These are phyloP conservation scores for Geopemphigus sp. DNA, from an alignment of 1,140 invertebrate species.

Conservation along the genomic window DNA sequence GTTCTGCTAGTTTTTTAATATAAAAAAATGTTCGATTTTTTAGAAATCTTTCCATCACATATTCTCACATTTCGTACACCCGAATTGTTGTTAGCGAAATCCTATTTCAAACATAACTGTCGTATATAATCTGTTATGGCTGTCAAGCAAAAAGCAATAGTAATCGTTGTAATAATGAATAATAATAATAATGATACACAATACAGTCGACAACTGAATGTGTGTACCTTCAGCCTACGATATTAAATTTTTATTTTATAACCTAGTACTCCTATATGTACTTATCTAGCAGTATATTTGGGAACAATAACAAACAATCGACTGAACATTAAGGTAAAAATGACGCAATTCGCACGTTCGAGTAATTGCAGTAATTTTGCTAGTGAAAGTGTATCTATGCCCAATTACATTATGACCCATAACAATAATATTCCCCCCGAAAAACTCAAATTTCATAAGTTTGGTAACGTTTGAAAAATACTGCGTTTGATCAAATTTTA, in stretches of 20 bases:
- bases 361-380: slow-evolving; percentile 44
- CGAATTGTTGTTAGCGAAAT: too few species aligned
- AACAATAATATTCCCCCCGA: slow-evolving; percentile 2
- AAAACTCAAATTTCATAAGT: background rate
- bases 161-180: too few species aligned
- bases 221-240: too few species aligned
- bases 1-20: too few species aligned
- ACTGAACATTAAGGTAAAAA: slow-evolving; percentile 36
- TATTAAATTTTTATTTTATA: slow-evolving; percentile 9
- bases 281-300: background rate
- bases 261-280: background rate
- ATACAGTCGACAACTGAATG: too few species aligned
- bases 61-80: too few species aligned
- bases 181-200: too few species aligned
- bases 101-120: too few species aligned
- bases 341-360: slow-evolving; percentile 39
- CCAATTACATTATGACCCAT: slow-evolving; percentile 37
- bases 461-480: slow-evolving; percentile 4
- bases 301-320: slow-evolving; percentile 17
- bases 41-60: too few species aligned
- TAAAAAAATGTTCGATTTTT: too few species aligned
- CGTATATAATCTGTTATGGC: too few species aligned
- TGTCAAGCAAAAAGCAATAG: too few species aligned
- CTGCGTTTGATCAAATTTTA: background rate
- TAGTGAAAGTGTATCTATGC: slow-evolving; percentile 42